Percentiles rank a stretch among this genome's conserved stretches.
Evolutionary conservation across 2,113 vertebrate genomes (phyloP).

Genomic region (Centropus bengalensis): DNA sequence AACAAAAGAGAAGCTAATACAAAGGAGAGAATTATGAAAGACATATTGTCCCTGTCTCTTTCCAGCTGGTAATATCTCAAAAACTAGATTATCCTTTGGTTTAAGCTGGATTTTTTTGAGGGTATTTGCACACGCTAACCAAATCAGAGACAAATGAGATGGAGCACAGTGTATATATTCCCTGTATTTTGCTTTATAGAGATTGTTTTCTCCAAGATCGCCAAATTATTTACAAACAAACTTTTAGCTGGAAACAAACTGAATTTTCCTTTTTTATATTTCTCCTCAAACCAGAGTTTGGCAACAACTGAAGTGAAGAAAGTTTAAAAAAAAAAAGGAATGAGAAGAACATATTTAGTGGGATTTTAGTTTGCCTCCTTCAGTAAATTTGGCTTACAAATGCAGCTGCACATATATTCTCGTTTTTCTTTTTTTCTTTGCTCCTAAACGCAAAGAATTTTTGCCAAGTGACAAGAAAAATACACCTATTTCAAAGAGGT

Average conservation of each 20-base stretch:
- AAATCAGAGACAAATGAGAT: neutral
- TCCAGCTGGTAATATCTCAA: neutral
- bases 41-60: neutral
- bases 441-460: neutral
- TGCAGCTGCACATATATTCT: conserved; percentile 4
- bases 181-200: neutral
- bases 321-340: neutral
- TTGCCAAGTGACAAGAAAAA: neutral
- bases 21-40: neutral
- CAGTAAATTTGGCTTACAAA: neutral
- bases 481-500: neutral
- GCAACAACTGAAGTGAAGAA: neutral
- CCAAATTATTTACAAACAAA: neutral
- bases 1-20: neutral
- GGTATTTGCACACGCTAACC: neutral
- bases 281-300: neutral
- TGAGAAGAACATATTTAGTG: neutral
- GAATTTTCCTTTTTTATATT: neutral
- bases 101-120: neutral
- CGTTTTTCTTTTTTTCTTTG: neutral
- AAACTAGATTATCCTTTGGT: neutral
- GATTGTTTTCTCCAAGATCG: neutral
- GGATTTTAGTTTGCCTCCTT: neutral
- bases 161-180: neutral
- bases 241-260: neutral